Base-by-base conservation (phyloP, 2,113 vertebrate species). In the Anseranas semipalmata region DNA sequence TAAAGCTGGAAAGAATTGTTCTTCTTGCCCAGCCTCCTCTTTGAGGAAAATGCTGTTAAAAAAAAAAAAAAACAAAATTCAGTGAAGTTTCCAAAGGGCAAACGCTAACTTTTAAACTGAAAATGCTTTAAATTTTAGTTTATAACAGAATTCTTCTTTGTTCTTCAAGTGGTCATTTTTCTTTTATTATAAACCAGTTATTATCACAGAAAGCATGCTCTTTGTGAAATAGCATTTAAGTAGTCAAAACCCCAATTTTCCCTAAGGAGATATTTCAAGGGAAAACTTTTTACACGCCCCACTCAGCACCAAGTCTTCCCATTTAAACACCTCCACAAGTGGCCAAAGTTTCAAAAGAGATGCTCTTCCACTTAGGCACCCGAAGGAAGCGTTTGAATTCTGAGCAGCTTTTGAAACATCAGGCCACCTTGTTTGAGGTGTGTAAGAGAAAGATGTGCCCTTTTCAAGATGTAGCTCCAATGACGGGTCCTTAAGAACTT, bases 301-400 rank as follows among this genome's bases (percentile, higher is more conserved):
- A 95, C 92, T 94, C 92, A 92, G 80, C 83, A 76, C 90, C 83
- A 86, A 93, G 74, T 93, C 88, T 92, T 93, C 92, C 90, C 77
- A 95, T 95, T 97, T 93, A 93, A 93, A 90, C 90, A 91, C 89
- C 95, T 96, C 95, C 95, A 90, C 91, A 89, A 95, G 95, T 97
- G 92, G 89, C 86, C 95, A 91, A 96, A 96, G 84, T 96, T 97
- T 97, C 94, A 97, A 96, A 96, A 96, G 96, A 92, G 94, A 92
- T 87, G 74, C 59, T 96, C 94, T 95, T 95, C 95, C 77, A 92
- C 94, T 95, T 80, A 92, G 81, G 77, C 77, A 93, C 74, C 70
- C 0, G 48, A 95, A 96, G 87, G 92, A 96, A 96, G 74, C 1
- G 81, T 95, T 96, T 96, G 96, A 96, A 95, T 95, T 95, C 95